Percentiles rank a stretch among this genome's conserved stretches.
phyloP scores from a whole-genome alignment of 2,113 vertebrate species.

The Pantherophis guttatus region DNA sequence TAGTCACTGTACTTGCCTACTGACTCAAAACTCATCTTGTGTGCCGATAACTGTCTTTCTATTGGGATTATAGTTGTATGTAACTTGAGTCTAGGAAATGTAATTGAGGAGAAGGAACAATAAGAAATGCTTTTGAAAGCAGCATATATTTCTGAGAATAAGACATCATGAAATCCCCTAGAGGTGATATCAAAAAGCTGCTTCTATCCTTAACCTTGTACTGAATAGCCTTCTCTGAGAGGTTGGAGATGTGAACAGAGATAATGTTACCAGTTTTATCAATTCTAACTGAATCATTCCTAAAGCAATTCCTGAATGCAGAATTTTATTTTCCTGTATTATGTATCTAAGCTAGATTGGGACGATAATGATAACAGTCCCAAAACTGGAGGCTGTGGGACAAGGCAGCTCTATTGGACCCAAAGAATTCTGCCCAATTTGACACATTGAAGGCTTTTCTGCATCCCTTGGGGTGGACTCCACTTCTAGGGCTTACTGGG shows the following conservation, averaged over 20 bases:
- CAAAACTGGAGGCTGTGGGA: not conserved
- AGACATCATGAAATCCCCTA: slow-evolving; percentile 51
- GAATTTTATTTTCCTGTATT: not conserved
- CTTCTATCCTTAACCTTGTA: not conserved
- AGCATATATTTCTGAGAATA: slow-evolving; percentile 34
- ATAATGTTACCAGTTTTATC: not conserved
- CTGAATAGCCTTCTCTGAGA: slow-evolving; percentile 26
- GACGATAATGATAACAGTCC: not conserved
- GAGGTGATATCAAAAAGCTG: slow-evolving; percentile 28
- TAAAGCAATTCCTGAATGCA: not conserved
- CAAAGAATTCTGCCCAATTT: not conserved
- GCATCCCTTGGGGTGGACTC: not conserved
- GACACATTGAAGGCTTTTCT: not conserved
- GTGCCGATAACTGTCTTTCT: slow-evolving; percentile 17
- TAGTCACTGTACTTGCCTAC: not conserved
- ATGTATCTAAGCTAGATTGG: slow-evolving; percentile 15
- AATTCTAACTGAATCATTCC: not conserved
- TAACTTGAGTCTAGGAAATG: slow-evolving; percentile 50
- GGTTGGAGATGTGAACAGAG: not conserved
- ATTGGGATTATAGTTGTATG: slow-evolving; percentile 18
- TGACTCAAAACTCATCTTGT: not conserved
- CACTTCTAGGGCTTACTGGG: not conserved
- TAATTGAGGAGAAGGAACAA: slow-evolving; percentile 34
- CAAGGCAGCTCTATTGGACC: not conserved
- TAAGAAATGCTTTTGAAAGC: slow-evolving; percentile 3